Evolutionary conservation across 1,140 invertebrate genomes (phyloP).

Genomic region (Tetramorium simillimum): DNA sequence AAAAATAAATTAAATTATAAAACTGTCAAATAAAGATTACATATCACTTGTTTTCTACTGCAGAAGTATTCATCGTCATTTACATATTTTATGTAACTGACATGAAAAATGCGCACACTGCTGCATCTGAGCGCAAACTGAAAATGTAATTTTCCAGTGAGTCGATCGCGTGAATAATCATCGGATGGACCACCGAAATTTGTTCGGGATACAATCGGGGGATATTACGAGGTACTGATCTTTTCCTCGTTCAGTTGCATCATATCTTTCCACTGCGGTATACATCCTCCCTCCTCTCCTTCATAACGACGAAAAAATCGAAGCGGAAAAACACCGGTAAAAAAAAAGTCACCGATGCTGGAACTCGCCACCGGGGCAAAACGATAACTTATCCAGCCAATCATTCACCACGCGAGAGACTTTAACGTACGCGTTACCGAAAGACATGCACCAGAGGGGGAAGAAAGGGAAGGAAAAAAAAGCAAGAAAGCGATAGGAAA

Average conservation of each 20-base stretch:
- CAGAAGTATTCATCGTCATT: background rate
- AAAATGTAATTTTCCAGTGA: constrained; percentile 14
- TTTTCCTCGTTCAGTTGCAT: background rate
- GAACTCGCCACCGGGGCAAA: background rate
- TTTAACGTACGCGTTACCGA: background rate
- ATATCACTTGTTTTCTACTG: background rate
- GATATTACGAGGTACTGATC: background rate
- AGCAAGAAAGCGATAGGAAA: background rate
- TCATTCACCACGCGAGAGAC: background rate
- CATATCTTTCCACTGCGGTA: background rate
- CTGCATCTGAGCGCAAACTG: background rate
- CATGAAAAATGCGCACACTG: background rate
- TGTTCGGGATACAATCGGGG: background rate
- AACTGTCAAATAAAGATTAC: constrained; percentile 18
- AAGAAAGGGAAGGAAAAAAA: background rate
- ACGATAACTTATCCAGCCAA: constrained; percentile 7
- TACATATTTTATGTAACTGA: constrained; percentile 22
- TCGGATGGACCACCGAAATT: background rate
- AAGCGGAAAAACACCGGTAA: background rate
- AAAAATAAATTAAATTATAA: background rate
- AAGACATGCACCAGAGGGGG: background rate
- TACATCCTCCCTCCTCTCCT: background rate
- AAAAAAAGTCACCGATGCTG: background rate
- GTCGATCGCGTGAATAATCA: constrained; percentile 6
- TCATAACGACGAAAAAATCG: background rate